Evolutionary conservation across 2,888 invertebrate species (phyloP).

Genomic region (Drosophila macrospina): DNA sequence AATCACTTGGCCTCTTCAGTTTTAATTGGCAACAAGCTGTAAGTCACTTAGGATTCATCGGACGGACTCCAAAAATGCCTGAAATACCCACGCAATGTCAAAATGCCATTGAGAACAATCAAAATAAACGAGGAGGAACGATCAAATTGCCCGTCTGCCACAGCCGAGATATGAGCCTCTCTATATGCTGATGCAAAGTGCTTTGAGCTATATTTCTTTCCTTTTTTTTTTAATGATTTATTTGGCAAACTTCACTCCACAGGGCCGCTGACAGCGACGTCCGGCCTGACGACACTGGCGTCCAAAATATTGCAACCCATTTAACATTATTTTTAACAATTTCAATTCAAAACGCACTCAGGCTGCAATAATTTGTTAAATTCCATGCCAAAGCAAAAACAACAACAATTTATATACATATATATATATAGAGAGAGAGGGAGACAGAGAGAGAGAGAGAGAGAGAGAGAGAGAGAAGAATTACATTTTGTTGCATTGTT

Average conservation of each 20-base stretch:
- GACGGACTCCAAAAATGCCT: conserved; percentile 51
- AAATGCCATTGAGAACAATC: conserved; percentile 65
- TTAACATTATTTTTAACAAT: conserved; percentile 39
- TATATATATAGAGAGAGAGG: conserved; percentile 31
- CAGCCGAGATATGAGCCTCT: conserved; percentile 49
- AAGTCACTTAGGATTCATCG: conserved; percentile 58
- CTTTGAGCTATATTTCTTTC: conserved; percentile 1
- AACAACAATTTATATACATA: conserved; percentile 35
- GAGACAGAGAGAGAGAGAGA: too few relatives aligned
- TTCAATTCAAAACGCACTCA: conserved; percentile 51
- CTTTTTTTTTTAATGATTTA: conserved; percentile 50
- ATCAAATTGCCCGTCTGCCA: conserved; percentile 41
- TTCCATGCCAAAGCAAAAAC: conserved; percentile 20
- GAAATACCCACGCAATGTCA: conserved; percentile 17
- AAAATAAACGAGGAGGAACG: conserved; percentile 48
- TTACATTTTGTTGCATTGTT: conserved; percentile 57
- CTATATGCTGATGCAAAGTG: conserved; percentile 34
- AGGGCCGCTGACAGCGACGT: conserved; percentile 13
- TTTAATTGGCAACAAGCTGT: conserved; percentile 80
- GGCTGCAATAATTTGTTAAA: conserved; percentile 67
- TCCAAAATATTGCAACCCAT: conserved; percentile 47
- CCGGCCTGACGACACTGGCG: conserved; percentile 38
- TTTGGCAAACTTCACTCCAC: neutral
- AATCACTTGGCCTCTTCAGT: conserved; percentile 79
- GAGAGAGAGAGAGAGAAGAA: too few relatives aligned